Conservation (phyloP, 2,888 invertebrate genomes). For the Hirtodrosophila alboralis region DNA sequence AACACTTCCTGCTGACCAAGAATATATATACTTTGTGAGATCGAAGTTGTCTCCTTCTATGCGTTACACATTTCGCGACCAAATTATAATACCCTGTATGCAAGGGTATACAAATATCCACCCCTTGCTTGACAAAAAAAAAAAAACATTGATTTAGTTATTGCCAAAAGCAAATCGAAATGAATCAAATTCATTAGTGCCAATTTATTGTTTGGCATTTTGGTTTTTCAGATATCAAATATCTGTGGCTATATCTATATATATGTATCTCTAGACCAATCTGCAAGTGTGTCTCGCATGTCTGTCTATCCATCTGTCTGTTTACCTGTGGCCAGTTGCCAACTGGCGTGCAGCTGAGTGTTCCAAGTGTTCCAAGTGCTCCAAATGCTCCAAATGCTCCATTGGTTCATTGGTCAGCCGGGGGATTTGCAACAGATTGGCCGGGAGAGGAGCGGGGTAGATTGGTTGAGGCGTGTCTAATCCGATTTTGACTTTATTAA, state of each 20-base stretch:
- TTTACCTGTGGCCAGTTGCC: conserved; percentile 36
- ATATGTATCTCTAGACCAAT: neutral
- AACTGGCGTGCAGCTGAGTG: conserved; percentile 54
- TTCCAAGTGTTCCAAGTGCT: conserved; percentile 23
- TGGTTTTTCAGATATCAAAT: conserved; percentile 39
- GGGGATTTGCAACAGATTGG: conserved; percentile 5
- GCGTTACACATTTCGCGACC: too few relatives aligned
- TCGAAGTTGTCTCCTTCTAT: too few relatives aligned
- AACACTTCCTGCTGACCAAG: too few relatives aligned
- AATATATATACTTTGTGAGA: too few relatives aligned
- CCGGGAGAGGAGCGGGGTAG: conserved; percentile 18
- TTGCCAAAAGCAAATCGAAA: conserved; percentile 68
- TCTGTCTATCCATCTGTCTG: too few relatives aligned
- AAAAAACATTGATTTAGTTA: conserved; percentile 61
- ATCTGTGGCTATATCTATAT: conserved; percentile 21
- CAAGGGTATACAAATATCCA: too few relatives aligned
- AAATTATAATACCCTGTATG: too few relatives aligned
- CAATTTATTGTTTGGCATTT: conserved; percentile 67
- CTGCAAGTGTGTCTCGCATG: conserved; percentile 24
- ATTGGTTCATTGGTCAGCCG: neutral
- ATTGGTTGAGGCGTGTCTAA: conserved; percentile 59
- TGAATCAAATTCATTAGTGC: conserved; percentile 76
- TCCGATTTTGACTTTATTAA: conserved; percentile 76
- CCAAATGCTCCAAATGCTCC: conserved; percentile 12
- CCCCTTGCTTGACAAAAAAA: too few relatives aligned